phyloP scores from a whole-genome alignment of 1,140 invertebrate species.

The fruit fly (Drosophila melanogaster) region DNA sequence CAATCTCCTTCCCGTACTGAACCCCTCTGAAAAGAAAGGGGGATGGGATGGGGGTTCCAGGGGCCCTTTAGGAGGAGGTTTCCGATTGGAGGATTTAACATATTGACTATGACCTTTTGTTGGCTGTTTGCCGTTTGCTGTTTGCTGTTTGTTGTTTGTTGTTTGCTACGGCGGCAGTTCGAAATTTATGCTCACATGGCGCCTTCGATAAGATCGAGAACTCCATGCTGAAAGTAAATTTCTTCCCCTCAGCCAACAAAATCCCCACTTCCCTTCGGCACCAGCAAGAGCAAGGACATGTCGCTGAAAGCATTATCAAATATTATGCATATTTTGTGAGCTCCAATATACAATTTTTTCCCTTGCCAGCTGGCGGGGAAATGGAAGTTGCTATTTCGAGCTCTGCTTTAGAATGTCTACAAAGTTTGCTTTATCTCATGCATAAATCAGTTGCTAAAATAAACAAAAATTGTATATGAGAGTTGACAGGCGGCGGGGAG shows the following conservation, averaged over 20 bases:
- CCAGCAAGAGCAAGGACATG: slow-evolving; percentile 58
- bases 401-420: slow-evolving; percentile 70
- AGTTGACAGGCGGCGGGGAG: slow-evolving; percentile 36
- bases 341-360: slow-evolving; percentile 62
- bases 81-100: slow-evolving; percentile 19
- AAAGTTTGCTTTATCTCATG: slow-evolving; percentile 82
- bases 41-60: no score
- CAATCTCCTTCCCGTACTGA: slow-evolving; percentile 27
- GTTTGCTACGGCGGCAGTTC: slow-evolving; percentile 30
- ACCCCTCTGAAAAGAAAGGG: not conserved
- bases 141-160: slow-evolving; percentile 31
- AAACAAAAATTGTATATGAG: slow-evolving; percentile 69
- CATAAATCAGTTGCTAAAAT: slow-evolving; percentile 77
- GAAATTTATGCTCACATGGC: slow-evolving; percentile 80
- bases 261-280: slow-evolving; percentile 1
- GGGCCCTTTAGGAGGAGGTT: no score
- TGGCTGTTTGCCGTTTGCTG: slow-evolving; percentile 9
- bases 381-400: slow-evolving; percentile 40
- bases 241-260: not conserved
- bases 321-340: slow-evolving; percentile 79
- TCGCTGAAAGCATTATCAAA: slow-evolving; percentile 82
- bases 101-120: slow-evolving; percentile 67
- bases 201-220: slow-evolving; percentile 71
- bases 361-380: not conserved
- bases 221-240: slow-evolving; percentile 53